Evolutionary conservation across 2,113 vertebrate species (phyloP).

Genomic region (Aegotheles bennettii): DNA sequence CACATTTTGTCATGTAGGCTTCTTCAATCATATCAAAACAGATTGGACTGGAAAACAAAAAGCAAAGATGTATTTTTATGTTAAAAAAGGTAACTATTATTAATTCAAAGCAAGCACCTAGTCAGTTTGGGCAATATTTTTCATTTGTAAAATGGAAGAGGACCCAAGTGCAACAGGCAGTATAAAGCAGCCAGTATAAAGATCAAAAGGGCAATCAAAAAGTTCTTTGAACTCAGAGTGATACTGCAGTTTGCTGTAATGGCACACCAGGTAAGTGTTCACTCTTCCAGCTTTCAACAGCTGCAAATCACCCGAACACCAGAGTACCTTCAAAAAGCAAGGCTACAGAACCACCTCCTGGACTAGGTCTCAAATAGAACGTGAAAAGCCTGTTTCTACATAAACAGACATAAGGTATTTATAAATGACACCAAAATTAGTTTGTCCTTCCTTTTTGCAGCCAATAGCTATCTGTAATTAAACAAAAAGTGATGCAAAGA

Average conservation of each 20-base stretch:
- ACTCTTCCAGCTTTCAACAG: background rate
- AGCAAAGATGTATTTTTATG: background rate
- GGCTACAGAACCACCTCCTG: background rate
- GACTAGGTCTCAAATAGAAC: background rate
- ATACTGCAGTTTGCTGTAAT: background rate
- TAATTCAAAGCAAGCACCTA: background rate
- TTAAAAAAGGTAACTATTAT: background rate
- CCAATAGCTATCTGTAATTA: background rate
- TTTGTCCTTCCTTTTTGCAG: background rate
- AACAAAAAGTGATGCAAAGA: background rate
- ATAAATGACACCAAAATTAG: background rate
- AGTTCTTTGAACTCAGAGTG: background rate
- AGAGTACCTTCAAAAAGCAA: background rate
- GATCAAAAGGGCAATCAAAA: background rate
- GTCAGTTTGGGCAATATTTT: background rate
- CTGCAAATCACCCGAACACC: background rate
- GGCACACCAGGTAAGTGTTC: background rate
- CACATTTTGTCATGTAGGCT: conserved; percentile 99
- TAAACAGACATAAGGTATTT: background rate
- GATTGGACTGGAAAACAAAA: conserved; percentile 86
- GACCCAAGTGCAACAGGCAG: background rate
- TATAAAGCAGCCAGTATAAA: background rate
- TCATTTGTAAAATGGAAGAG: background rate
- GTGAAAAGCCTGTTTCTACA: fast-evolving
- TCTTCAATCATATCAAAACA: conserved; percentile 99